Conservation (phyloP, 2,888 invertebrate genomes). For the Cryptophagus acutangulus region DNA sequence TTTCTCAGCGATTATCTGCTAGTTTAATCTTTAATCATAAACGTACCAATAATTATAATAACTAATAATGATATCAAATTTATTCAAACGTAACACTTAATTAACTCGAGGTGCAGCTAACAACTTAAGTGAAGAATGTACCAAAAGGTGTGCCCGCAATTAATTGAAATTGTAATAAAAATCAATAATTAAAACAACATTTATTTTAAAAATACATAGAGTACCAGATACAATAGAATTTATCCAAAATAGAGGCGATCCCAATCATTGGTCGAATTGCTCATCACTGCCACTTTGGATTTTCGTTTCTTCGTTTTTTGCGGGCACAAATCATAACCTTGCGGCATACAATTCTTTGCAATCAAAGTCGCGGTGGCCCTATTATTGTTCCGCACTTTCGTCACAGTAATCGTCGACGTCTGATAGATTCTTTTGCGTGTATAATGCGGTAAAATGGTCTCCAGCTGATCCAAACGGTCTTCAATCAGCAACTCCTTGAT, state of each 20-base stretch:
- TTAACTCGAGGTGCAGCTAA: too few relatives aligned
- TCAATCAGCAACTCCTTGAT: conserved; percentile 42
- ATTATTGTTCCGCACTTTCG: conserved; percentile 38
- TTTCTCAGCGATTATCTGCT: too few relatives aligned
- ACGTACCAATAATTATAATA: too few relatives aligned
- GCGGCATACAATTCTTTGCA: conserved; percentile 45
- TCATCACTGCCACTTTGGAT: conserved; percentile 29
- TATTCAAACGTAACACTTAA: too few relatives aligned
- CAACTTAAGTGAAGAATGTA: too few relatives aligned
- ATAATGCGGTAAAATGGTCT: conserved; percentile 44
- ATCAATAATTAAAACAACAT: too few relatives aligned
- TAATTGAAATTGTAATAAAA: too few relatives aligned
- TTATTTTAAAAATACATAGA: too few relatives aligned
- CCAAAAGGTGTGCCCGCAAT: too few relatives aligned
- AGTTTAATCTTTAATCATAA: too few relatives aligned
- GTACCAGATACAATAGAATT: too few relatives aligned
- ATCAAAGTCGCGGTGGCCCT: conserved; percentile 42
- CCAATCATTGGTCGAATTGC: conserved; percentile 21
- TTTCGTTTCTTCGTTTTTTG: conserved; percentile 29
- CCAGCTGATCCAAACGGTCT: conserved; percentile 43
- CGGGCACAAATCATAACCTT: conserved; percentile 40
- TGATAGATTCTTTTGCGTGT: conserved; percentile 40
- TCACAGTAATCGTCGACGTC: conserved; percentile 45
- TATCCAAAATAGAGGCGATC: conserved; percentile 23
- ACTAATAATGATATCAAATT: too few relatives aligned